Conservation (phyloP, 2,797 vertebrate genomes). For the Aplochiton taeniatus region DNA sequence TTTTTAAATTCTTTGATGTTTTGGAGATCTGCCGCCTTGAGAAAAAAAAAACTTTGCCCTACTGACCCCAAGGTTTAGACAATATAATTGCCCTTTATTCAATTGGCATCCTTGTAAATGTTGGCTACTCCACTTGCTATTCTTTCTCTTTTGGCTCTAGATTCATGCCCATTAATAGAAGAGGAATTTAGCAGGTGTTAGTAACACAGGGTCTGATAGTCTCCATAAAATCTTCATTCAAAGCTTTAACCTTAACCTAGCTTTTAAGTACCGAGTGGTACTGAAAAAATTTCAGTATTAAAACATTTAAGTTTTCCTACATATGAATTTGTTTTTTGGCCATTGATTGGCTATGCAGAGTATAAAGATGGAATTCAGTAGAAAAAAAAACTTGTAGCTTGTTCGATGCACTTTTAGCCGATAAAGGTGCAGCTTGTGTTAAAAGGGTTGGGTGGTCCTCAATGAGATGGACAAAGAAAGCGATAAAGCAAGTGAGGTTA, state of each 20-base stretch:
- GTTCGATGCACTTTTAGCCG: conserved; percentile 72
- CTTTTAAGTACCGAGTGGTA: conserved; percentile 59
- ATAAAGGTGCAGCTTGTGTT: conserved; percentile 39
- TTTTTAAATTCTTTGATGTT: conserved; percentile 36
- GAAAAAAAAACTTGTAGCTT: conserved; percentile 64
- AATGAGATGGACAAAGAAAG: conserved; percentile 16
- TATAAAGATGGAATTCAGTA: conserved; percentile 58
- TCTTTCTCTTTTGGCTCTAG: conserved; percentile 42
- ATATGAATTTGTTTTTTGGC: conserved; percentile 60
- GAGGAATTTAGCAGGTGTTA: conserved; percentile 23
- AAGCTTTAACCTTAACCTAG: conserved; percentile 56
- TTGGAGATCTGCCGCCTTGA: conserved; percentile 24
- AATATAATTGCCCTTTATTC: conserved; percentile 28
- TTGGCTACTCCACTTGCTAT: conserved; percentile 41
- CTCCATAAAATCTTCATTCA: conserved; percentile 50
- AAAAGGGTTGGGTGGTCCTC: conserved; percentile 15
- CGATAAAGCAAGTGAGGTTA: conserved; percentile 31
- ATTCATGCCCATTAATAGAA: conserved; percentile 35
- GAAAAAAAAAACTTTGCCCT: conserved; percentile 1
- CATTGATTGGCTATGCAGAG: conserved; percentile 70
- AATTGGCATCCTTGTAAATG: conserved; percentile 51
- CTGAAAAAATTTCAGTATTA: conserved; percentile 73
- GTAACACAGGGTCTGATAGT: conserved; percentile 39
- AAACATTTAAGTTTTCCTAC: conserved; percentile 57
- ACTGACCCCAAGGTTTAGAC: conserved; percentile 8